A percentile compares a stretch with the other conserved stretches of the same genome.
phyloP scores from a whole-genome alignment of 2,888 invertebrate genomes.

The Phalangium opilio region DNA sequence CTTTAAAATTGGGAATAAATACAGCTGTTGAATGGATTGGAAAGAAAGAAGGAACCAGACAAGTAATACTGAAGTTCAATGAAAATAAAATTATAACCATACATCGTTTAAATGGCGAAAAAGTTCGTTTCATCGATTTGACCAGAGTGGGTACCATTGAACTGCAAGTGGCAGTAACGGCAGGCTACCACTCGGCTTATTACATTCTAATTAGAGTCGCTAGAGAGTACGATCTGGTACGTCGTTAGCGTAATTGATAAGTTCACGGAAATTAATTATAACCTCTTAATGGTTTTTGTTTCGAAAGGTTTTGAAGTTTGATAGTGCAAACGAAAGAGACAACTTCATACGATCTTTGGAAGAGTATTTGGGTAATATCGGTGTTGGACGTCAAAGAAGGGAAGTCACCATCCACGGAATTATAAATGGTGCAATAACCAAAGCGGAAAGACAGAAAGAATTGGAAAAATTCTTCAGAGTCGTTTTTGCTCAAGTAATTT shows the following conservation, averaged over 20 bases:
- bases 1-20: background rate
- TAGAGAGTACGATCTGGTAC: constrained; percentile 41
- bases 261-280: background rate
- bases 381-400: constrained; percentile 17
- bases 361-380: constrained; percentile 27
- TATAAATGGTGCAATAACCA: constrained; percentile 34
- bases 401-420: constrained; percentile 19
- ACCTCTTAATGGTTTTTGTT: background rate
- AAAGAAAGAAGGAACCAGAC: constrained; percentile 26
- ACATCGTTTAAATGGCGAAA: constrained; percentile 24
- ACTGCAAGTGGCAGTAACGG: constrained; percentile 17
- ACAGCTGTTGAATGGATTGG: constrained; percentile 33
- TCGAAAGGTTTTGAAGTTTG: constrained; percentile 36
- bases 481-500: constrained; percentile 37
- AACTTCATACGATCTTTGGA: constrained; percentile 32
- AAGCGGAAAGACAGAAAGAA: constrained; percentile 34
- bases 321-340: constrained; percentile 31
- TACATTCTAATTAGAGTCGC: constrained; percentile 32
- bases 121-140: constrained; percentile 34
- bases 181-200: constrained; percentile 9
- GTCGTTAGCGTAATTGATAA: constrained; percentile 12
- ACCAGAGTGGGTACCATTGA: constrained; percentile 23
- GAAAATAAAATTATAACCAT: constrained; percentile 33
- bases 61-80: constrained; percentile 32
- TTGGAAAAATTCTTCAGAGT: constrained; percentile 41